Base-by-base conservation (phyloP, 2,888 invertebrate species). In the Pachycephus smyrnensis region DNA sequence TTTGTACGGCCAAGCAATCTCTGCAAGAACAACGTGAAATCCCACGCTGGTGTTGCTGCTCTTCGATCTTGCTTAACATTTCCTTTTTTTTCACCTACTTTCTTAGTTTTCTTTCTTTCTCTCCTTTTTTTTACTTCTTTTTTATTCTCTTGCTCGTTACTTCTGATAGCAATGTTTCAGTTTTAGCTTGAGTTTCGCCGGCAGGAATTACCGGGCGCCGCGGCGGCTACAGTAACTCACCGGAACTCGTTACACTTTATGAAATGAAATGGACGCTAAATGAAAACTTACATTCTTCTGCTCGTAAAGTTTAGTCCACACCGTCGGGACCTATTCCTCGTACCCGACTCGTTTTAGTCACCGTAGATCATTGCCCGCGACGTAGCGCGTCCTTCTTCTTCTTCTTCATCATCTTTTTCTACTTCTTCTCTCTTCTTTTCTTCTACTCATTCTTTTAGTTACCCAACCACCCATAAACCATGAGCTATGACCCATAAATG, bases 201-300 rank as follows among this genome's bases (percentile, higher is more conserved):
- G n/a, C 74, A 75, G 77, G 37, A 79, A 76, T 79, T 75, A 79
- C 71, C 73, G 68, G 37, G 12, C 35, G 36, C 74, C 35, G 30
- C 35, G 6, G 68, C 68, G 40, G 55, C 68, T 31, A n/a, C 69
- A 79, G 79, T 76, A 83, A 83, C 76, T 82, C 79, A 78, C 75
- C 77, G 76, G 76, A 83, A 83, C 81, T 81, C 80, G 81, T 83
- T 83, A 82, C 81, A 81, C 82, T 84, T 85, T 85, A 84, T 84
- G 82, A 84, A 84, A 84, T 80, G 80, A 81, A 85, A 84, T 82
- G 81, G 81, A 80, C 79, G 82, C 83, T 84, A 83, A 85, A 85
- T 84, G 82, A 85, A 81, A 84, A 84, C 80, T 84, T 83, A 85
- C 83, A 81, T 82, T 82, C 79, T 79, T 55, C 76, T 79, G 79